Evolutionary conservation across 2,113 vertebrate species (phyloP), one percentile per base, ranked within the genome.

Genomic region (Blennius ocellaris): DNA sequence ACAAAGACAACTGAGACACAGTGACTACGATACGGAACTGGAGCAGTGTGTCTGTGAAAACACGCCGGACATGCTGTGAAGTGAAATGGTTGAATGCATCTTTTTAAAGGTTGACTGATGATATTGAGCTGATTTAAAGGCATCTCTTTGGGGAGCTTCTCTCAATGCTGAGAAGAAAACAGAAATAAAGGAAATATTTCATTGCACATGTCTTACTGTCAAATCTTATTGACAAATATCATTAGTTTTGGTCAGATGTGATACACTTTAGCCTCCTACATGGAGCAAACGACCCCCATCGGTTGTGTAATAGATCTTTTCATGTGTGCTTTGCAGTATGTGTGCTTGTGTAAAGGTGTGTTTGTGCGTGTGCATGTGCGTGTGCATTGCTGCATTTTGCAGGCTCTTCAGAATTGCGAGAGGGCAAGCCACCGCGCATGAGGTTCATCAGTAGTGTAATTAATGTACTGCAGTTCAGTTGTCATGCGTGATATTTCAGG

Each of bases 371-470:
- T 30, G 21, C 4, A 4, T 30, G 21, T 30, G 21, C 21, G 56
- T 12, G 47, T 53, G 48, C 69, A 45, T 67, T 16, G 6, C 17
- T 47, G 60, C 2, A 8, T 52, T 73, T 71, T 49, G 64, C 56
- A 57, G 52, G 49, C 43, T 62, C 67, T 69, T 47, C 6, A 40
- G 53, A 54, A 66, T 59, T 55, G 41, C 44, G 37, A 41, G 12
- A 69, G 53, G 84, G 67, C 1, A 47, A 58, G 36, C 70, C 16
- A 1, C 56, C 8, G 85, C 80, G 81, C 78, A 51, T 17, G 75
- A 85, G 80, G 86, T 87, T 90, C 89, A 91, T 91, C 86, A 87
- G 85, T 63, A 69, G 77, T 68, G 73, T 91, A 92, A 93, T 92
- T 87, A 93, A 90, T 90, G 84, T 75, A 83, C 63, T 80, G 73